Percentiles rank a stretch among this genome's conserved stretches.
phyloP scores from a whole-genome alignment of 2,797 vertebrate genomes.

The Sorex maritimensis region DNA sequence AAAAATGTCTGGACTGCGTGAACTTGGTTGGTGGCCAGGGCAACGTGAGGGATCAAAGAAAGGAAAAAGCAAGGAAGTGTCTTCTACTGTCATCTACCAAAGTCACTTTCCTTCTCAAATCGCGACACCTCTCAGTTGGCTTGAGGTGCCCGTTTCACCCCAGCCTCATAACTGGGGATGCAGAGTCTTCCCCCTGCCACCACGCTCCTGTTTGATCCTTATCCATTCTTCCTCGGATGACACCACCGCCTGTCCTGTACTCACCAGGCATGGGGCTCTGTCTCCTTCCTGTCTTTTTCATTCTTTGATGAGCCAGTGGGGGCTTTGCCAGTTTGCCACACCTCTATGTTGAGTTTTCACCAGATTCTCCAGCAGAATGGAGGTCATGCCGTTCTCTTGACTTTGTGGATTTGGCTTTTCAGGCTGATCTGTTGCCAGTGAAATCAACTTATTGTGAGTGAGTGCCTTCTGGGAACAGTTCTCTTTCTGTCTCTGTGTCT shows the following conservation, averaged over 20 bases:
- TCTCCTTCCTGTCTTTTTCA: neutral
- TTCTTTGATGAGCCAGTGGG: neutral
- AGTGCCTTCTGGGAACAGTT: neutral
- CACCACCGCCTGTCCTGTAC: neutral
- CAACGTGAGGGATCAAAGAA: constrained; percentile 56
- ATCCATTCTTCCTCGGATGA: neutral
- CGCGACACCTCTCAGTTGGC: constrained; percentile 67
- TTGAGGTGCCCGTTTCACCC: constrained; percentile 58
- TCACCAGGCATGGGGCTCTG: neutral
- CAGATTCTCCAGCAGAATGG: constrained; percentile 29
- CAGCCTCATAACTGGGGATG: constrained; percentile 19
- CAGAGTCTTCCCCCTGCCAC: neutral
- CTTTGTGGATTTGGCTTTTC: constrained; percentile 23
- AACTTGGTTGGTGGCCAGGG: constrained; percentile 71
- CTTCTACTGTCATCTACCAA: constrained; percentile 77
- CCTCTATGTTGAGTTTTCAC: neutral
- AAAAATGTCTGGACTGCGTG: constrained; percentile 80
- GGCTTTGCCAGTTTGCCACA: neutral
- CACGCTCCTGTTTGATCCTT: neutral
- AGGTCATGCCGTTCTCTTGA: neutral
- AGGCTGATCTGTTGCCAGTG: constrained; percentile 37
- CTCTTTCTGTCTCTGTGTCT: neutral
- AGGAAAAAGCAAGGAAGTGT: constrained; percentile 34
- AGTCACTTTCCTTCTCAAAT: constrained; percentile 61
- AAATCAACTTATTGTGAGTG: neutral